phyloP scores from a whole-genome alignment of 2,113 vertebrate genomes.

The Burhinus oedicnemus region DNA sequence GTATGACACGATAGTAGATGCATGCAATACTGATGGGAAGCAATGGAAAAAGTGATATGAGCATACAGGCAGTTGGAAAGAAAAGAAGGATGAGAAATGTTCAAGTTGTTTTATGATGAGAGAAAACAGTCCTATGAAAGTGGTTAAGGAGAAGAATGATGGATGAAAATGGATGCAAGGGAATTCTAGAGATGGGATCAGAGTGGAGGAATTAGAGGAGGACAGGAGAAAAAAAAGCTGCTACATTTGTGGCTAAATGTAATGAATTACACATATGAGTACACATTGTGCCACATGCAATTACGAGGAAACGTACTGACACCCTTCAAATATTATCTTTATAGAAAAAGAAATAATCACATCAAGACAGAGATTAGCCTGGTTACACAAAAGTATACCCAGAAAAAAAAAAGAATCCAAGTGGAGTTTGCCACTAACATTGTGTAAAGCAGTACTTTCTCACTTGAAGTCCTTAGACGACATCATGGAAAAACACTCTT shows the following conservation, averaged over 20 bases:
- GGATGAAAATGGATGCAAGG: not conserved
- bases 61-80: not conserved
- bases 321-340: not conserved
- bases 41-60: not conserved
- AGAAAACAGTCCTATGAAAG: not conserved
- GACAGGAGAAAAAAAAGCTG: not conserved
- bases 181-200: not conserved
- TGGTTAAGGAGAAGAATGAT: not conserved
- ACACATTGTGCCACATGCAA: fast-evolving
- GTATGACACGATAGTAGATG: not conserved
- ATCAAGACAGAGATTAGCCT: not conserved
- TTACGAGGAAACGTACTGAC: not conserved
- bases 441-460: not conserved
- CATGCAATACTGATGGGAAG: not conserved
- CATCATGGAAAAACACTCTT: not conserved
- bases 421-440: not conserved
- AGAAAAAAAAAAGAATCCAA: not conserved
- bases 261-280: not conserved
- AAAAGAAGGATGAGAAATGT: not conserved
- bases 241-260: not conserved
- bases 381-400: not conserved
- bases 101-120: not conserved
- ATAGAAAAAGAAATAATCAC: not conserved
- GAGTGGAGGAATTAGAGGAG: not conserved
- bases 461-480: not conserved